Evolutionary conservation across 1,140 invertebrate genomes (phyloP).

Genomic region (Pseudoatta argentina): DNA sequence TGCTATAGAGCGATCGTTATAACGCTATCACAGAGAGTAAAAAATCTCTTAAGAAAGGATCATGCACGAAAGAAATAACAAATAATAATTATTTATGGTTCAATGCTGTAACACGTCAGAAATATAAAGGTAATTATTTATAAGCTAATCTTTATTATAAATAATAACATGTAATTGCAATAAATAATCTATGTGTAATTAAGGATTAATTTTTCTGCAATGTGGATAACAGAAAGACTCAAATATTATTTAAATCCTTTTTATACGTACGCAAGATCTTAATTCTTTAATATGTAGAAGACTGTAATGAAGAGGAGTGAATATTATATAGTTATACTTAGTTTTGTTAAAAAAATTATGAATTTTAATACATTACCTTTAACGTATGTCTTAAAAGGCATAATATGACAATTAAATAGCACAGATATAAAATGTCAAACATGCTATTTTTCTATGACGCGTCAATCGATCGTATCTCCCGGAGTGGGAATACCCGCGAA

Average conservation of each 20-base stretch:
- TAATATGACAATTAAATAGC: background rate
- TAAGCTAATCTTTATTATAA: background rate
- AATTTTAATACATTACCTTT: background rate
- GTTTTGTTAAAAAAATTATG: background rate
- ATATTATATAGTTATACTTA: background rate
- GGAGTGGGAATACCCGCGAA: conserved; percentile 46
- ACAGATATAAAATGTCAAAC: background rate
- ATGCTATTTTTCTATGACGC: conserved; percentile 53
- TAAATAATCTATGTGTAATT: background rate
- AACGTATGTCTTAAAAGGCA: background rate
- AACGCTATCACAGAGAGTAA: background rate
- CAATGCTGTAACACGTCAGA: background rate
- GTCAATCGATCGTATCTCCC: conserved; percentile 57
- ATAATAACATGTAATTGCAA: background rate
- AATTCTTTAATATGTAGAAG: background rate
- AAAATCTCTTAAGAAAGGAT: background rate
- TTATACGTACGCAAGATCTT: background rate
- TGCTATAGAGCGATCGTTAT: conserved; percentile 12
- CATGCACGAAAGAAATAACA: background rate
- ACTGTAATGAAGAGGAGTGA: background rate
- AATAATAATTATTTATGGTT: background rate
- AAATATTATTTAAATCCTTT: background rate
- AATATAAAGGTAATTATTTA: background rate
- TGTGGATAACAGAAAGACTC: background rate
- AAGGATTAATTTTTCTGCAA: background rate